Percentiles rank a stretch among this genome's conserved stretches.
These are phyloP conservation scores for Microctenopoma lineatum DNA, from an alignment of 2,797 vertebrate species.

Conservation along the genomic window DNA sequence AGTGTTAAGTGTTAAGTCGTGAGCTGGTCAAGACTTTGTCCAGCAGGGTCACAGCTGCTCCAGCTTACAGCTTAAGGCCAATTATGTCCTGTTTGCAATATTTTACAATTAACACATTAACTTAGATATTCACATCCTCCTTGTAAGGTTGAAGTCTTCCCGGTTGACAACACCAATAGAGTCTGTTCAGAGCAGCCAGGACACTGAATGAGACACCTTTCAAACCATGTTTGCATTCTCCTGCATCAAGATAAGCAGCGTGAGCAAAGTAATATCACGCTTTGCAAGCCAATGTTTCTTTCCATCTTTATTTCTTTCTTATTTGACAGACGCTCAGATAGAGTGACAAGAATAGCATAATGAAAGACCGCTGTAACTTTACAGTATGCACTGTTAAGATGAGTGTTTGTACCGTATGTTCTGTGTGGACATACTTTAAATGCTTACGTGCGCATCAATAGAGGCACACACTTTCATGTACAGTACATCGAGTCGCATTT, in stretches of 20 bases:
- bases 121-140: background rate
- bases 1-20: background rate
- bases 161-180: conserved; percentile 25
- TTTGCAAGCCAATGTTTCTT: conserved; percentile 4
- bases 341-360: conserved; percentile 18
- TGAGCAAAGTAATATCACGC: conserved; percentile 16
- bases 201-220: conserved; percentile 39
- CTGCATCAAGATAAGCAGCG: conserved; percentile 45
- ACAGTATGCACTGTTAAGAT: conserved; percentile 1
- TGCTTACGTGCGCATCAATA: background rate
- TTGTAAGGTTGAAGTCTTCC: background rate
- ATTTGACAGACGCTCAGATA: background rate
- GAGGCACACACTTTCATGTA: background rate
- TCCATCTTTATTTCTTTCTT: background rate
- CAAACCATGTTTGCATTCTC: conserved; percentile 28
- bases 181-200: conserved; percentile 20
- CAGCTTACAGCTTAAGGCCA: conserved; percentile 6
- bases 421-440: background rate
- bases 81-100: conserved; percentile 1
- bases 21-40: background rate
- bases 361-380: conserved; percentile 23
- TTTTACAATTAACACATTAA: background rate
- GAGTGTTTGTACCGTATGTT: background rate
- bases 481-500: conserved; percentile 12
- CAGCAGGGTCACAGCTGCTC: conserved; percentile 8